Evolutionary conservation across 2,113 vertebrate genomes (phyloP).

Genomic region (Coracopsis vasa): DNA sequence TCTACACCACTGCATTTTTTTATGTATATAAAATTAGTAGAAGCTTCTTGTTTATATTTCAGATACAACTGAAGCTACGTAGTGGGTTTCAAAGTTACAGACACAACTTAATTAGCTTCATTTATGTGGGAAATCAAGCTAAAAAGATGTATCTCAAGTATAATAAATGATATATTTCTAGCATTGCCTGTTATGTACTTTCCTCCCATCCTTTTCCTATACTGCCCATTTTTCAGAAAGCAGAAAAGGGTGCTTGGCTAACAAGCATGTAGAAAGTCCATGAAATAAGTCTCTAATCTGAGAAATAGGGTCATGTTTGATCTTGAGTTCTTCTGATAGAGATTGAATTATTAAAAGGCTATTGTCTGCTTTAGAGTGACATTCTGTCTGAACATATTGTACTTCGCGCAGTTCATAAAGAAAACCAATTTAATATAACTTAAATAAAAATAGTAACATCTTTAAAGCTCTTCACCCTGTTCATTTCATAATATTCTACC

Average conservation of each 20-base stretch:
- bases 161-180: not conserved
- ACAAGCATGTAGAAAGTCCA: not conserved
- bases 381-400: slow-evolving; percentile 61
- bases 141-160: not conserved
- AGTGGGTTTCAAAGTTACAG: not conserved
- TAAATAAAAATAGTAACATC: slow-evolving; percentile 2
- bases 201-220: not conserved
- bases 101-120: not conserved
- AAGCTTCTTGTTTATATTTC: not conserved
- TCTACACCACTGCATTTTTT: not conserved
- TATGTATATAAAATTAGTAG: not conserved
- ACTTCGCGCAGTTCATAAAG: not conserved
- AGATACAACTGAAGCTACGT: not conserved
- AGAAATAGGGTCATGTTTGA: slow-evolving; percentile 41
- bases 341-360: slow-evolving; percentile 51
- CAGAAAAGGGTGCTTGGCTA: not conserved
- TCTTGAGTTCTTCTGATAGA: slow-evolving; percentile 43
- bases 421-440: not conserved
- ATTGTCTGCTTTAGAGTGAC: slow-evolving; percentile 55
- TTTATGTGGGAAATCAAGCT: not conserved
- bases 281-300: not conserved
- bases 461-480: not conserved
- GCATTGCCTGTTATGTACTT: not conserved
- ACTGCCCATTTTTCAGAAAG: not conserved
- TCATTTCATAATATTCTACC: not conserved